Evolutionary conservation across 2,113 vertebrate species (phyloP).

Genomic region (Lanius collurio): DNA sequence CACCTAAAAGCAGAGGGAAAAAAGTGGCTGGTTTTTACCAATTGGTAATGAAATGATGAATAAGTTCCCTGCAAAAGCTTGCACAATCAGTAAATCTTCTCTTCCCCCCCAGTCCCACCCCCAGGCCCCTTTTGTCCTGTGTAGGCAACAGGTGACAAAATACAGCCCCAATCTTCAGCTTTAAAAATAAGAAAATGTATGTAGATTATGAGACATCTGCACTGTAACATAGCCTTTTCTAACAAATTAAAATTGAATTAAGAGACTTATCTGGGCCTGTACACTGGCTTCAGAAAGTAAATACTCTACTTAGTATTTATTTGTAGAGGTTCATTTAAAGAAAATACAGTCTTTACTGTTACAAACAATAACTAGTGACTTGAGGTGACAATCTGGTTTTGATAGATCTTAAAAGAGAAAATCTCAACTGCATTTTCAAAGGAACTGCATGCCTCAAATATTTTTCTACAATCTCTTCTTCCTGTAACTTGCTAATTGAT

Average conservation of each 20-base stretch:
- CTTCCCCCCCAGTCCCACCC: rapidly evolving
- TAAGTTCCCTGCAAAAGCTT: background rate
- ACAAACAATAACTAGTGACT: background rate
- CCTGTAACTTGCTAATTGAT: background rate
- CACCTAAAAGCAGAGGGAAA: background rate
- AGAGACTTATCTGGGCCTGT: background rate
- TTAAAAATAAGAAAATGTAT: background rate
- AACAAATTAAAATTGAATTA: background rate
- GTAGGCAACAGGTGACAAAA: constrained; percentile 22
- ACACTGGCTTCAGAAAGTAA: background rate
- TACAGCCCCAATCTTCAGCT: background rate
- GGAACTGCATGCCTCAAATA: background rate
- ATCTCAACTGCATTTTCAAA: background rate
- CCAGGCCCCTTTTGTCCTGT: background rate
- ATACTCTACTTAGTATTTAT: background rate
- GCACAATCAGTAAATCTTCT: background rate
- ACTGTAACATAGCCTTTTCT: background rate
- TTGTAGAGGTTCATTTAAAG: background rate
- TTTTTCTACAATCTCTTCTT: background rate
- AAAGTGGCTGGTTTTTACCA: background rate
- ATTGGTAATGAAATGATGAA: background rate
- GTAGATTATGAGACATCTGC: background rate
- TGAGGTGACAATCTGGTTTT: background rate
- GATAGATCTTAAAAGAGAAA: background rate
- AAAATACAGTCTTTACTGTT: background rate